These are phyloP conservation scores for Trichonephila inaurata DNA, from an alignment of 1,140 invertebrate genomes.

Conservation along the genomic window DNA sequence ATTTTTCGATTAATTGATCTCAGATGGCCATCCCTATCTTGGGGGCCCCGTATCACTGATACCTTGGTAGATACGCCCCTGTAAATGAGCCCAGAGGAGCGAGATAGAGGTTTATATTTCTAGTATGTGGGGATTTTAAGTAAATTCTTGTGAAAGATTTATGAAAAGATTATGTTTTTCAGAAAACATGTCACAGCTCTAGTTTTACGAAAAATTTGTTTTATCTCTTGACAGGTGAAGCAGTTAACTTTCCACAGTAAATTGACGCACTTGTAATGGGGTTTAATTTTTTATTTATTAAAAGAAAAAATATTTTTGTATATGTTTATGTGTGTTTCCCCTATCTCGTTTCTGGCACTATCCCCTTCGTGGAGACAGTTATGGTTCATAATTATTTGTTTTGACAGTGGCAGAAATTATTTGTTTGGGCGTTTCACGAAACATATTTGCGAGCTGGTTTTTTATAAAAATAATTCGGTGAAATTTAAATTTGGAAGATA, in stretches of 20 bases:
- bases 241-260: not conserved
- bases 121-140: no score
- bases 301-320: not conserved
- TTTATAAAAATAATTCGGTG: no score
- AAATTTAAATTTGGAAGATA: not conserved
- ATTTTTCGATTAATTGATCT: no score
- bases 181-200: no score
- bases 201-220: not conserved
- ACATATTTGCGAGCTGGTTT: not conserved
- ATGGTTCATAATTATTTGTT: conserved; percentile 4
- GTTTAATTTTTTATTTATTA: not conserved
- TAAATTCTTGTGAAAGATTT: no score
- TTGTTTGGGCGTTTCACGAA: not conserved
- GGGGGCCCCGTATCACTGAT: no score
- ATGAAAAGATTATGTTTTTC: no score
- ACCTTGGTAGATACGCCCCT: no score
- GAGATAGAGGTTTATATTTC: no score
- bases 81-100: no score
- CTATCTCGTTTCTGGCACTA: no score
- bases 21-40: no score
- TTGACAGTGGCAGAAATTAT: not conserved
- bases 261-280: not conserved
- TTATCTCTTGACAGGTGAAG: not conserved
- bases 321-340: not conserved
- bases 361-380: not conserved